Evolutionary conservation across 1,140 invertebrate genomes (phyloP).

Genomic region (Onthophagus taurus): DNA sequence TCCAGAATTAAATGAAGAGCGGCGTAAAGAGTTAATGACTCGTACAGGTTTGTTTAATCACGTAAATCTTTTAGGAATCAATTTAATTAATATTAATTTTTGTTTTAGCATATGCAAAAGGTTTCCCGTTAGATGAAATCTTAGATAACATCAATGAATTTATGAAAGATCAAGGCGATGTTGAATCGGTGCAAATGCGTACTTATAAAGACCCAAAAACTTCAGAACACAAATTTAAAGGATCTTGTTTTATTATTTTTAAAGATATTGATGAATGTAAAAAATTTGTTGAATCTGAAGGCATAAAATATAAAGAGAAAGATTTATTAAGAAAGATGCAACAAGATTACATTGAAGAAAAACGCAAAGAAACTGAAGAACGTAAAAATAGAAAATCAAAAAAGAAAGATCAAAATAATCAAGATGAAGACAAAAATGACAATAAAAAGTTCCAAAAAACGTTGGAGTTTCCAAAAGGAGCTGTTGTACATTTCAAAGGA

Average conservation of each 20-base stretch:
- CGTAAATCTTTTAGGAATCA: not conserved
- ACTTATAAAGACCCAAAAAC: slow-evolving; percentile 50
- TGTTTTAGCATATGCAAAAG: slow-evolving; percentile 70
- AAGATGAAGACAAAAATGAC: slow-evolving; percentile 34
- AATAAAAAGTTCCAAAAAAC: slow-evolving; percentile 37
- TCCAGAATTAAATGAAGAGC: slow-evolving; percentile 76
- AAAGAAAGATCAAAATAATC: slow-evolving; percentile 40
- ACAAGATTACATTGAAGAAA: slow-evolving; percentile 57
- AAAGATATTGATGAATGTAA: slow-evolving; percentile 62
- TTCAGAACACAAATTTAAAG: slow-evolving; percentile 68
- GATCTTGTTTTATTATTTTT: slow-evolving; percentile 83
- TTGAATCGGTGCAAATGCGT: slow-evolving; percentile 71
- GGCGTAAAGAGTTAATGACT: slow-evolving; percentile 62
- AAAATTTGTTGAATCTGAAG: slow-evolving; percentile 49
- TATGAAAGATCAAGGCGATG: slow-evolving; percentile 58
- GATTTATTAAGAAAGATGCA: slow-evolving; percentile 65
- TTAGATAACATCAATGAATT: slow-evolving; percentile 68
- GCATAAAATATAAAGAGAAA: slow-evolving; percentile 61
- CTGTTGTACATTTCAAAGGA: slow-evolving; percentile 57
- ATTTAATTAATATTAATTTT: slow-evolving; percentile 9
- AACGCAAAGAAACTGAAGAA: slow-evolving; percentile 56
- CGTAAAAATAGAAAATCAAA: slow-evolving; percentile 46
- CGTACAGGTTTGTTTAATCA: slow-evolving; percentile 45
- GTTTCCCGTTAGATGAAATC: slow-evolving; percentile 63
- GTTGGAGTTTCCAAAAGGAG: slow-evolving; percentile 52